Evolutionary conservation across 1,140 invertebrate species (phyloP), one percentile per base, ranked within the genome.

Genomic region (Alviniconcha marisindica): DNA sequence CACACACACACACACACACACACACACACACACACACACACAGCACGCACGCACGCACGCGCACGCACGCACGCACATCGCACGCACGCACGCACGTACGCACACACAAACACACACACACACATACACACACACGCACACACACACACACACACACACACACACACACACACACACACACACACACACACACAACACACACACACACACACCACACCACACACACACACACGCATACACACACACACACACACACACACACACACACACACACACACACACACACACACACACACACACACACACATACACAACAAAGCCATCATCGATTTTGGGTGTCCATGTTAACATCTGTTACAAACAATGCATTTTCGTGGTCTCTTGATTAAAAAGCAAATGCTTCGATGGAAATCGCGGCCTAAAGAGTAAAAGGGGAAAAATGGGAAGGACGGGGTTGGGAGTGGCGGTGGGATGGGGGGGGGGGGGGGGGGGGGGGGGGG

Each of bases 231-330:
- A 38, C 76, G 44, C 76, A 31, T 48, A 77, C 76, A 48, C 76
- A 54, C 28, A 77, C 76, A 44, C 14, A 44, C 76, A 77, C 40
- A 40, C 38, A 77, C 74, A 77, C 74, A 77, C 74, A 77, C 74
- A 40, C 74, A 77, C 74, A 77, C 74, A 77, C 74, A 40, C 74
- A 77, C 40, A 77, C 74, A 77, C 74, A 77, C 74, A 40, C 74
- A 77, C 74, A 77, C 74, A 77, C 74, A 77, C 74, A 77, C 74
- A 77, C 74, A 77, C 74, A 77, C 40, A 77, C 1, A 77, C 3
- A 78, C 42, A 78, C 76, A 78, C 1, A 77, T 15, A 77, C 40
- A 77, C 40, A 77, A 24, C 56, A 24, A 15, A 24, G 3, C 10
- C n/a, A n/a, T n/a, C n/a, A n/a, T n/a, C n/a, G n/a, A n/a, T n/a